Evolutionary conservation across 2,888 invertebrate genomes (phyloP).

Genomic region (Kryphioiulus occultus): DNA sequence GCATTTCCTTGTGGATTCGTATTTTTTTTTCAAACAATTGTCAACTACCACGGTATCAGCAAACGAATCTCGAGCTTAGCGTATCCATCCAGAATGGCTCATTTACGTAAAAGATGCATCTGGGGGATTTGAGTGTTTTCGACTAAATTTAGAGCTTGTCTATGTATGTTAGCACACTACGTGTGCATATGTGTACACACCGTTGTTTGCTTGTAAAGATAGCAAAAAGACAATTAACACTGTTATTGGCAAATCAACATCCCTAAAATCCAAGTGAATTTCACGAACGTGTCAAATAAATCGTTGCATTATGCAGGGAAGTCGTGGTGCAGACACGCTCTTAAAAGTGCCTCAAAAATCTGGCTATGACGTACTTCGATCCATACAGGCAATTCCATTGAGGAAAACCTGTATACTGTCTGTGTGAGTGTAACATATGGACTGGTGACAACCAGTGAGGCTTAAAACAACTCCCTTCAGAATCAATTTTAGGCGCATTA

Average conservation of each 20-base stretch:
- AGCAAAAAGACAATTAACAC: background rate
- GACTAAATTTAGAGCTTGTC: too few relatives aligned
- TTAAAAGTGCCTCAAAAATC: too few relatives aligned
- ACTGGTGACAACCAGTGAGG: background rate
- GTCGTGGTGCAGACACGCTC: background rate
- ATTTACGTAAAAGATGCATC: background rate
- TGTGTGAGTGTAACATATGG: background rate
- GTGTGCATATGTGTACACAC: background rate
- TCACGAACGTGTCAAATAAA: background rate
- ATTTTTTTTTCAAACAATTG: background rate
- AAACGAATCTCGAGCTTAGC: background rate
- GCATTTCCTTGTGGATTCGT: background rate
- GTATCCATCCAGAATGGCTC: background rate
- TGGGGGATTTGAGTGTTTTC: background rate
- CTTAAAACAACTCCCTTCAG: background rate
- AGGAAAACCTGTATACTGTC: background rate
- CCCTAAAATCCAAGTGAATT: background rate
- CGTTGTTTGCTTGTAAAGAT: background rate
- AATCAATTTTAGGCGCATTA: constrained; percentile 15
- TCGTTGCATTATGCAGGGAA: too few relatives aligned
- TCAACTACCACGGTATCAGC: background rate
- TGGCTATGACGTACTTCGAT: background rate
- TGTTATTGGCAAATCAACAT: background rate
- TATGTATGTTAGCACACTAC: too few relatives aligned
- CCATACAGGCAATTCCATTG: background rate